Evolutionary conservation across 2,113 vertebrate species (phyloP), one percentile per base, ranked within the genome.

Genomic region (Rhodinocichla rosea): DNA sequence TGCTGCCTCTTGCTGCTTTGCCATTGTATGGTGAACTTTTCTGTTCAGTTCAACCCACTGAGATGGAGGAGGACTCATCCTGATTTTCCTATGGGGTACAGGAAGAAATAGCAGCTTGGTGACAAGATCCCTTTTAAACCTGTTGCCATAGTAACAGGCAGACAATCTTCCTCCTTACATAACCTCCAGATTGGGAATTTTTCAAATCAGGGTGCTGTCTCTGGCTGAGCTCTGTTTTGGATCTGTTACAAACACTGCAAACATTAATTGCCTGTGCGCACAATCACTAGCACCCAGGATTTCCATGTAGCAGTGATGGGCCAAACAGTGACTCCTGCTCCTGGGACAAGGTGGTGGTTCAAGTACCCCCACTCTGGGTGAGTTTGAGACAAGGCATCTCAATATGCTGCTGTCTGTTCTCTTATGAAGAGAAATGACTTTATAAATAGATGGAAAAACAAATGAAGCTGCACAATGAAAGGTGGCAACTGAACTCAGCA

Each of bases 131-230:
- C n/a, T 93, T 96, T 92, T 77, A 93, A 94, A 90, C 20, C 50
- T 92, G 93, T 95, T 94, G 52, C 80, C 49, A 89, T 96, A 74
- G 96, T 37, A 90, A 95, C 95, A 92, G 68, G 82, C 47, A 88
- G 87, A 96, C 50, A 93, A 55, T 73, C 50, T 94, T 70, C 39
- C 79, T 88, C 67, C 88, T 85, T 78, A 83, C 64, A 24, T 80
- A 96, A 86, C 87, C 79, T 87, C 83, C 71, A 81, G 55, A 86
- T 35, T 64, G 47, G 67, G 70, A 95, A 56, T 86, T 90, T 92
- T 92, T 95, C 52, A 93, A 32, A 92, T 64, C 52, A 83, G 83
- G 83, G 79, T 83, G 78, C 92, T 3, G 6, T 56, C 39, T 81
- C 85, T 81, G 71, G 8, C 59, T 90, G 62, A 94, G 39, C 42